phyloP scores from a whole-genome alignment of 2,797 vertebrate genomes.

The Mormyrops attenuatus region DNA sequence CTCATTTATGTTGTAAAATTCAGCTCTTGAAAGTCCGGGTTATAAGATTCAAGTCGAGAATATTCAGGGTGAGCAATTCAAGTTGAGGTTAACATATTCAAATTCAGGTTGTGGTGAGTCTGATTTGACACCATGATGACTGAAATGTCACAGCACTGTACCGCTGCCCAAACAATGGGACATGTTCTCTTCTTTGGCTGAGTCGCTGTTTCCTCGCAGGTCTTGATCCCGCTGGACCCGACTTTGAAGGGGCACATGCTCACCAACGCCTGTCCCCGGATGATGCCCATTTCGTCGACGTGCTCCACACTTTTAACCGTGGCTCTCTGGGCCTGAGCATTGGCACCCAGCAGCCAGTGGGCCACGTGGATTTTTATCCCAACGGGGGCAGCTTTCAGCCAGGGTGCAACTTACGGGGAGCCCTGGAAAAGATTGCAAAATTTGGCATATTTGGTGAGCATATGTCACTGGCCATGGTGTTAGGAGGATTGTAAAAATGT shows the following conservation, averaged over 20 bases:
- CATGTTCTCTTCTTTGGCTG: not conserved
- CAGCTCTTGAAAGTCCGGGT: not conserved
- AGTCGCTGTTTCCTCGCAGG: slow-evolving; percentile 42
- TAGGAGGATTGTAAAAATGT: not conserved
- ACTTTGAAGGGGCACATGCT: slow-evolving; percentile 64
- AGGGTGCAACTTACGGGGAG: slow-evolving; percentile 62
- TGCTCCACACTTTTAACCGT: slow-evolving; percentile 65
- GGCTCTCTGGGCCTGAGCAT: slow-evolving; percentile 66
- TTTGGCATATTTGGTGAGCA: slow-evolving; percentile 63
- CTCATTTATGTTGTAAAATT: not conserved
- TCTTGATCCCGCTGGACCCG: slow-evolving; percentile 67
- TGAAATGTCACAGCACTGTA: not conserved
- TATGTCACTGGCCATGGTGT: not conserved
- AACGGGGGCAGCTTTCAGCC: slow-evolving; percentile 69
- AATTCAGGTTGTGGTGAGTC: not conserved
- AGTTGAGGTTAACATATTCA: not conserved
- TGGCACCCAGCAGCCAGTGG: slow-evolving; percentile 68
- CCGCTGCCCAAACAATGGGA: not conserved
- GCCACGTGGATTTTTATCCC: slow-evolving; percentile 70
- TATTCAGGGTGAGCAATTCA: not conserved
- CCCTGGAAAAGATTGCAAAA: slow-evolving; percentile 61
- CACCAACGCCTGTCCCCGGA: slow-evolving; percentile 64
- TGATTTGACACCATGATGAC: not conserved
- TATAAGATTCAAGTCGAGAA: not conserved
- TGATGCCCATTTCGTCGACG: slow-evolving; percentile 68